Evolutionary conservation across 2,888 invertebrate genomes (phyloP), one percentile per base, ranked within the genome.

Genomic region (Netelia melanura): DNA sequence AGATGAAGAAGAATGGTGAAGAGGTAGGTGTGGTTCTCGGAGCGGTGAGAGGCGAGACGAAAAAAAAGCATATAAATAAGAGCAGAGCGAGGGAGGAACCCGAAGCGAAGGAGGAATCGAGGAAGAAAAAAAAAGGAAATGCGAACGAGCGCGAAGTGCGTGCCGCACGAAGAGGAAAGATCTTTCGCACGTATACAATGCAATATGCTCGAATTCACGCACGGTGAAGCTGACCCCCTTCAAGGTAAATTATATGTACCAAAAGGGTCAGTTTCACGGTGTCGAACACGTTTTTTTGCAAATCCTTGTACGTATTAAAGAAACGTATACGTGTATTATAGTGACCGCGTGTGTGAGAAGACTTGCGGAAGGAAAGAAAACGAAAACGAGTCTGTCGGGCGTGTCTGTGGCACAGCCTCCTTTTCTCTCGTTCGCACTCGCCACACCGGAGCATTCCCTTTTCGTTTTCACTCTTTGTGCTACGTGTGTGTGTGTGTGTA

Each of bases 331-430:
- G 9, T 54, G 11, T 25, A 54, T 30, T 21, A 21, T 21, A 21
- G 21, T 21, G 21, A 21, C 21, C 21, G 21, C 21, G 38, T 38
- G 38, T 38, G 38, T 38, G 10, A 21, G 44, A 14, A 71, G 67
- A n/a, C n/a, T 44, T 43, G 70, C 17, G 48, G 56, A 64, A 65
- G 72, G 56, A 80, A 76, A 75, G 74, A 80, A 70, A 54, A 65
- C 25, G 9, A 80, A 72, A 61, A 71, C 58, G 79, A 83, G 64
- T 75, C 67, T 72, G 79, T 70, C 82, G 79, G 83, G 87, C 84
- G 85, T 85, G 85, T 79, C 81, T 43, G 78, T 62, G 62, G 23
- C 67, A 11, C 44, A 10, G 14, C 38, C 68, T 52, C 44, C 77
- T 21, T 52, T 68, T 17, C 65, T 64, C 52, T 44, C 77, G 58